Evolutionary conservation across 2,113 vertebrate genomes (phyloP), one percentile per base, ranked within the genome.

Genomic region (Axis porcinus): DNA sequence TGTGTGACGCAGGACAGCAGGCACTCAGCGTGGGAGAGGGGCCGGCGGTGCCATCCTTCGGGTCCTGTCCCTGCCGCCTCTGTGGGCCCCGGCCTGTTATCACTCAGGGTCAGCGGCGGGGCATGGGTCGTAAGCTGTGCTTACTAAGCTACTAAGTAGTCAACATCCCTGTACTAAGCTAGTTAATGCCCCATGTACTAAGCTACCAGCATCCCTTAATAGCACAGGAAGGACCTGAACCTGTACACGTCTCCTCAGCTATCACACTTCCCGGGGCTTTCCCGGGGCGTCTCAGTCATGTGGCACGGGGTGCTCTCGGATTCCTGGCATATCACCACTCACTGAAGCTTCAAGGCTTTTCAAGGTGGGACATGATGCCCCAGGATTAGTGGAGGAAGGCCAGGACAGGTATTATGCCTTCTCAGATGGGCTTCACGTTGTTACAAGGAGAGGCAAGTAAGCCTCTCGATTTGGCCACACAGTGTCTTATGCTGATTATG

Each of bases 121-220:
- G 16, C 17, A 17, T 33, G n/a, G n/a, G 64, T 19, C 2, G 2
- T 36, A 23, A 36, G 67, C 17, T 36, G 11, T 0, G 2, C 64
- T 36, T 21, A 21, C 17, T 21, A 70, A 70, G 64, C 67, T 70
- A 12, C 67, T 40, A 12, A 70, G n/a, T 23, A 40, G 67, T 40
- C 23, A 40, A 23, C 17, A 40, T 40, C n/a, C n/a, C n/a, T 12
- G n/a, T 70, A 19, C 67, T 70, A 36, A 40, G 67, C n/a, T 70
- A 70, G 67, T 23, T 40, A 23, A 40, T 0, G 5, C 36, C 19
- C 52, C 19, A 40, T 40, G n/a, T 70, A 23, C 67, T 58, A 58
- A 58, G 57, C 57, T 58, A 27, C 23, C 40, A 70, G n/a, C 67
- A 23, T 86, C 19, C 25, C 25, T 85, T 97, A 7, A 1, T 12